Evolutionary conservation across 1,140 invertebrate genomes (phyloP), one percentile per base, ranked within the genome.

Genomic region (Lepidurus apus): DNA sequence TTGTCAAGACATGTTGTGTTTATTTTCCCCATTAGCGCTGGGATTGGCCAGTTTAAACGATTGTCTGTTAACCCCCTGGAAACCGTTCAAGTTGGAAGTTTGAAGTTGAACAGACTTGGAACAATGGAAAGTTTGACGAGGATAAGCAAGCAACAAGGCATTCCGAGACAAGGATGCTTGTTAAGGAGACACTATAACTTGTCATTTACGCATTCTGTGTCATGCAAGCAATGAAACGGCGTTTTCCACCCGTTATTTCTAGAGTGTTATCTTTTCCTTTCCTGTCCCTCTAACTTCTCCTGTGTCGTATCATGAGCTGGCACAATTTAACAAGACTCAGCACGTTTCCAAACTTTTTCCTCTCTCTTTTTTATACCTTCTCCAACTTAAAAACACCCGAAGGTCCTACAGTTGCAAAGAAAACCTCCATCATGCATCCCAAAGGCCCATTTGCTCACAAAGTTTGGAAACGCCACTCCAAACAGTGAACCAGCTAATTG

Each of bases 261-360:
- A 21, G 53, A 21, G 53, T 65, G 3, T 65, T 65, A 21, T 65
- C 53, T 65, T 21, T 17, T 7, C 53, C 21, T 65, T 65, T 21
- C 21, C 45, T 21, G 1, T 1, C 26, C 34, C 34, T 4, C 34
- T 34, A 34, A 34, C 34, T n/a, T 65, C 17, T 17, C 53, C 53
- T n/a, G 21, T n/a, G 7, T 21, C 17, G 21, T 13, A 65, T 65
- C 53, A 65, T 65, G 53, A 65, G 17, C 21, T 65, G 53, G 53
- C 53, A 65, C 4, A 65, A 65, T n/a, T n/a, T 65, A 65, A 65
- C 21, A 21, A 65, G 53, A 65, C 53, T 65, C 53, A 65, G 53
- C 53, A 65, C 6, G 17, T 65, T 65, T 65, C 53, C 1, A 21
- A 65, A n/a, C 4, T 65, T 65, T 65, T 17, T 65, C n/a, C 53